Evolutionary conservation across 2,113 vertebrate genomes (phyloP).

Genomic region (Nibea albiflora): DNA sequence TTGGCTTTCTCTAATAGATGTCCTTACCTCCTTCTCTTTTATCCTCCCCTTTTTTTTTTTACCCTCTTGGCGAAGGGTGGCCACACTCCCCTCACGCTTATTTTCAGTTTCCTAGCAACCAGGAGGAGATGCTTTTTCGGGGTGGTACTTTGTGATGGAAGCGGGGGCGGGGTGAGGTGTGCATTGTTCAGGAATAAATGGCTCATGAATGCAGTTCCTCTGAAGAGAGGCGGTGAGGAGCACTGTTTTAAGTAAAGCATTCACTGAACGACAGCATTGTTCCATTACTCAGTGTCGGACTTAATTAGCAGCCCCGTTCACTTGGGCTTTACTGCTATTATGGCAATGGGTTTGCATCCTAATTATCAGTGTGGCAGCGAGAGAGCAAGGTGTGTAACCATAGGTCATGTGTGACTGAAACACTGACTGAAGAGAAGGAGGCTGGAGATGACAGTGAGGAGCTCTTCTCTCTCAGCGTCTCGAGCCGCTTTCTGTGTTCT

Average conservation of each 20-base stretch:
- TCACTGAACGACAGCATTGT: constrained; percentile 5
- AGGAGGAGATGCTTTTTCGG: constrained; percentile 65
- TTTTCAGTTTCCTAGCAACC: constrained; percentile 83
- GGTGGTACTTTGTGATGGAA: constrained; percentile 62
- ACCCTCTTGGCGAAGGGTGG: constrained; percentile 43
- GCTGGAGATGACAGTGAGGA: constrained; percentile 23
- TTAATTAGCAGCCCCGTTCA: constrained; percentile 21
- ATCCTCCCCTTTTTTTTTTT: constrained; percentile 21
- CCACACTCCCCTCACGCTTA: constrained; percentile 69
- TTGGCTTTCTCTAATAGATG: neutral
- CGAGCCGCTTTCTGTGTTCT: neutral
- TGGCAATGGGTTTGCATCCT: constrained; percentile 18
- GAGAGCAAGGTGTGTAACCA: constrained; percentile 9
- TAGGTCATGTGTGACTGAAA: constrained; percentile 14
- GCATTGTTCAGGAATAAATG: constrained; percentile 61
- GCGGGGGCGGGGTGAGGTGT: constrained; percentile 53
- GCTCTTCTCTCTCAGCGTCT: neutral
- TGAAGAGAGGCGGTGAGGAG: constrained; percentile 5
- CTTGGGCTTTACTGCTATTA: constrained; percentile 10
- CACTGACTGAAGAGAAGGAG: neutral
- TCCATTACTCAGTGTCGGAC: constrained; percentile 27
- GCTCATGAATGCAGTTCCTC: constrained; percentile 30
- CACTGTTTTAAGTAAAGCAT: constrained; percentile 28
- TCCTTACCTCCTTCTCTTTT: neutral
- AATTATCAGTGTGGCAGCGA: neutral